Evolutionary conservation across 2,888 invertebrate species (phyloP).

Genomic region (Amaurobius ferox): DNA sequence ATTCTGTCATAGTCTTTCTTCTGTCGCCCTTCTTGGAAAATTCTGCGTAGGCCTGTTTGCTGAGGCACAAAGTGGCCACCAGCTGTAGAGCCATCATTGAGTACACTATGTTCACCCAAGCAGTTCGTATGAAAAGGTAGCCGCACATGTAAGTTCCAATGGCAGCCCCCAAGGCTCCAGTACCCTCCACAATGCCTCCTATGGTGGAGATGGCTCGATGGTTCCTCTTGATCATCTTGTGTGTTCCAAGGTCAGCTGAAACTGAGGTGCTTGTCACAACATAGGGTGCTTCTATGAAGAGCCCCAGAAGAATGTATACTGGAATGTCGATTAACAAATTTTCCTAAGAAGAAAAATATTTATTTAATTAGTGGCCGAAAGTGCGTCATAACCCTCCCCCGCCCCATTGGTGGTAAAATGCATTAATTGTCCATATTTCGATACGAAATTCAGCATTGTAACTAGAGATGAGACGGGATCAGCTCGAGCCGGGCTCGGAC

Average conservation of each 20-base stretch:
- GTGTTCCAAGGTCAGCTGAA: constrained; percentile 92
- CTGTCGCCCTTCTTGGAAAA: neutral
- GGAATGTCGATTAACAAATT: neutral
- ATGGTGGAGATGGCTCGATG: constrained; percentile 92
- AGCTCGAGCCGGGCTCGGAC: too few species aligned
- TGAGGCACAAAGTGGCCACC: constrained; percentile 82
- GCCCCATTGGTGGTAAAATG: too few species aligned
- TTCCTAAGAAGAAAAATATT: neutral
- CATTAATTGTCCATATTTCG: too few species aligned
- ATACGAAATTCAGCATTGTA: too few species aligned
- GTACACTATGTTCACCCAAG: constrained; percentile 91
- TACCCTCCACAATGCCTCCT: constrained; percentile 97
- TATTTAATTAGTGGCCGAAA: too few species aligned
- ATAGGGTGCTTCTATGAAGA: constrained; percentile 95
- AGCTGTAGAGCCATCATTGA: constrained; percentile 91
- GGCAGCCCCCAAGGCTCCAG: constrained; percentile 94
- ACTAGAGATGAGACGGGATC: too few species aligned
- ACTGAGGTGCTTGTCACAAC: constrained; percentile 97
- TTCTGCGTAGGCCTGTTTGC: constrained; percentile 42
- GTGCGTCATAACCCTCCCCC: too few species aligned
- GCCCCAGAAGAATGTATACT: constrained; percentile 71
- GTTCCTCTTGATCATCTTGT: constrained; percentile 27
- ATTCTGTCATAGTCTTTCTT: neutral
- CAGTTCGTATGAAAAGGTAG: constrained; percentile 82
- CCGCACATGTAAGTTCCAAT: constrained; percentile 94